These are phyloP conservation scores for Hyposmocoma kahamanoa DNA, from an alignment of 1,140 invertebrate species.

Conservation along the genomic window DNA sequence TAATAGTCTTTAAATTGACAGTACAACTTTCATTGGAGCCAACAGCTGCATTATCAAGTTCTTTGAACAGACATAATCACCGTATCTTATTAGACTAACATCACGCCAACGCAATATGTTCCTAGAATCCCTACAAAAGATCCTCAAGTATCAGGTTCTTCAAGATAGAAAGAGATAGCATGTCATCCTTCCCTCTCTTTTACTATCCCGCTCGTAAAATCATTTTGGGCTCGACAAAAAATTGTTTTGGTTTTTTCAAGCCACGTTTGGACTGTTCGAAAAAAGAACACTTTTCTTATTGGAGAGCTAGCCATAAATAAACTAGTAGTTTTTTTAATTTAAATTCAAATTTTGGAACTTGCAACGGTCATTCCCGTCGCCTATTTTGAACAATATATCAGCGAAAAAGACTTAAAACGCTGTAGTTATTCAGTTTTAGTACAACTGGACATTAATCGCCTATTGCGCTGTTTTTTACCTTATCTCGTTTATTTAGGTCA, in stretches of 20 bases:
- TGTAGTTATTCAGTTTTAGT: too few species aligned
- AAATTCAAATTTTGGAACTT: conserved; percentile 46
- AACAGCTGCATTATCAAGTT: conserved; percentile 3
- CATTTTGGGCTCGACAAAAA: conserved; percentile 59
- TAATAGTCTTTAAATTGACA: background rate
- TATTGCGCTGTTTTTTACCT: conserved; percentile 41
- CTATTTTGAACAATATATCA: too few species aligned
- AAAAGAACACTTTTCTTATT: conserved; percentile 44
- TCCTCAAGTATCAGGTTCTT: conserved; percentile 8
- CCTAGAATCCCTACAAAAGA: conserved; percentile 37
- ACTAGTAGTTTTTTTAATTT: conserved; percentile 40
- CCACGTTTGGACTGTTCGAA: conserved; percentile 18
- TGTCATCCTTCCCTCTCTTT: conserved; percentile 18
- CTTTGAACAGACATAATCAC: conserved; percentile 23
- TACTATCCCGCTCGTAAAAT: conserved; percentile 40
- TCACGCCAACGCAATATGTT: conserved; percentile 36
- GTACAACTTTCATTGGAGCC: background rate
- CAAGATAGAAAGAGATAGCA: conserved; percentile 12
- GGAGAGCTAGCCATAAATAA: conserved; percentile 52
- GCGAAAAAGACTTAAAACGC: too few species aligned
- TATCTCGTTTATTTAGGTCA: conserved; percentile 48
- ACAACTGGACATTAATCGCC: too few species aligned
- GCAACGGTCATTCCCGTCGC: conserved; percentile 49
- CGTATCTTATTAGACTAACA: conserved; percentile 26
- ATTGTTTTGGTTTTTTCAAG: conserved; percentile 69